Base-by-base conservation (phyloP, 1,140 invertebrate species). In the Diorhabda elongata region DNA sequence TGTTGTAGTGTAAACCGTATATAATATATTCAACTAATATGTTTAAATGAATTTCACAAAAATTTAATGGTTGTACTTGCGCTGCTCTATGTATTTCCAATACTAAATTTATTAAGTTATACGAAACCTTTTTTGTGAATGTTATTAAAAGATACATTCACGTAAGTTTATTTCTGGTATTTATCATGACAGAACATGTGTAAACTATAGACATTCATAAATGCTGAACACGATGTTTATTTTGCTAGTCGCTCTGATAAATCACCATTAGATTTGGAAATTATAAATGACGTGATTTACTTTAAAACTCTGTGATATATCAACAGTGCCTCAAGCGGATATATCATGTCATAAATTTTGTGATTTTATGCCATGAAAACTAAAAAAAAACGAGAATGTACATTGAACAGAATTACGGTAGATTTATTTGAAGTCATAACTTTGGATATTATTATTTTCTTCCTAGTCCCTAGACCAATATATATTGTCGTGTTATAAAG, bases 261-360 rank as follows among this genome's bases (percentile, higher is more conserved):
- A 52, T 52, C 47, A 52, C 47, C 47, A 52, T 52, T 52, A 52
- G 6, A 52, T 52, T 52, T 52, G 47, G 47, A 52, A 52, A 52
- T 52, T 52, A 52, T n/a, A 52, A 52, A 52, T 52, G 47, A 52
- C 47, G 47, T 52, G 47, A 52, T 52, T 52, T 52, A 52, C 47
- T 52, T 52, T 52, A 52, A 52, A 52, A 52, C n/a, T 52, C 47
- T 52, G 47, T 52, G 47, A 52, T 52, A 52, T 52, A 52, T 52
- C 47, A 52, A n/a, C 47, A 52, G 6, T 52, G 47, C 47, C 47
- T 52, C n/a, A 52, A n/a, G 47, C 47, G n/a, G 47, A 52, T 52
- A 8, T 52, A 52, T 52, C 47, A 52, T 52, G 47, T 52, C 47
- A n/a, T 52, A 52, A 52, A 52, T 52, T 52, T 2, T 4, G 47